Conservation (phyloP, 2,113 vertebrate species). For the Eurystomus gularis region DNA sequence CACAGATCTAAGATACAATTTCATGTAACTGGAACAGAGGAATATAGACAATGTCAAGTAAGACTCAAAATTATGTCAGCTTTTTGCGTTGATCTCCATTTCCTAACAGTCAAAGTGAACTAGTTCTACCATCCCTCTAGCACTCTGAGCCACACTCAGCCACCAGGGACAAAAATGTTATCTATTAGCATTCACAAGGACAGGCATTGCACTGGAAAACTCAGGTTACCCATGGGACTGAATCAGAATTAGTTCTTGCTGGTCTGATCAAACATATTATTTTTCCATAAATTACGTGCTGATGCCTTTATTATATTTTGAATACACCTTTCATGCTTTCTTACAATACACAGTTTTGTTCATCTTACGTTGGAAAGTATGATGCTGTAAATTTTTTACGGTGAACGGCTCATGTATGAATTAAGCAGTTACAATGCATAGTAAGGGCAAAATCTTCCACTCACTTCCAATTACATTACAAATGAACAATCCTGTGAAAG, state of each 20-base stretch:
- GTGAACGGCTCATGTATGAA: background rate
- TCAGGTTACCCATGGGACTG: background rate
- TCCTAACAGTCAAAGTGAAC: background rate
- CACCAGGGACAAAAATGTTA: background rate
- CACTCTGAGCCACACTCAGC: background rate
- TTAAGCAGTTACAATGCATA: background rate
- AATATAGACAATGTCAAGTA: background rate
- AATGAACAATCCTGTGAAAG: background rate
- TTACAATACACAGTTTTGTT: background rate
- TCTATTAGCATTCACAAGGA: background rate
- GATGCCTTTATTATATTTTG: background rate
- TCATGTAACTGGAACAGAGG: background rate
- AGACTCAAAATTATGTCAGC: background rate
- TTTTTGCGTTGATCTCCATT: background rate
- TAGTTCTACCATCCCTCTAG: background rate
- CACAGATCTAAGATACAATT: background rate
- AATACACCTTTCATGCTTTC: background rate
- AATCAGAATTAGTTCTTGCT: background rate
- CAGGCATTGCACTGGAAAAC: background rate
- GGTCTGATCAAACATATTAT: background rate
- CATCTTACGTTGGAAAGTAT: background rate
- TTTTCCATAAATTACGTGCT: background rate
- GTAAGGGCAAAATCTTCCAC: background rate
- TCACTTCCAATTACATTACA: background rate
- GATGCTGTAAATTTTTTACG: background rate